These are phyloP conservation scores for Crocidura indochinensis DNA, from an alignment of 2,797 vertebrate species.

Conservation along the genomic window DNA sequence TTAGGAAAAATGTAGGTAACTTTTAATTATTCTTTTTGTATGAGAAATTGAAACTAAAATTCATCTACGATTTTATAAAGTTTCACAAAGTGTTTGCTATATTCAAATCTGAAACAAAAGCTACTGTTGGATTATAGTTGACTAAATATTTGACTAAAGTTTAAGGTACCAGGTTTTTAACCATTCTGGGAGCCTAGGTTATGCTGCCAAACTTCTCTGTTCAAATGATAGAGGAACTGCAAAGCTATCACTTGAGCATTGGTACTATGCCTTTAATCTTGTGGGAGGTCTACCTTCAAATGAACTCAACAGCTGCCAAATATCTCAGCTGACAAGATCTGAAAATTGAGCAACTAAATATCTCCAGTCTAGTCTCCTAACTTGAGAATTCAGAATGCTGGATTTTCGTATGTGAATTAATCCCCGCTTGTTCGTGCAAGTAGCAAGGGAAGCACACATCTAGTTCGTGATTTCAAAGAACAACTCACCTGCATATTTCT, in stretches of 20 bases:
- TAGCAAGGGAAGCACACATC: neutral
- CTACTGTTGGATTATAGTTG: conserved; percentile 9
- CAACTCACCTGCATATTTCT: neutral
- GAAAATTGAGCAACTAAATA: neutral
- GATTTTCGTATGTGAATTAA: neutral
- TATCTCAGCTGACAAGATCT: neutral
- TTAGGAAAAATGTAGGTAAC: conserved; percentile 54
- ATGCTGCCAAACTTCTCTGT: neutral
- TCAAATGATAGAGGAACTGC: conserved; percentile 12
- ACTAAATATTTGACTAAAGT: conserved; percentile 36
- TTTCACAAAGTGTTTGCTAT: conserved; percentile 4
- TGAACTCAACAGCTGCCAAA: neutral
- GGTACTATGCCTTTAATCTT: neutral
- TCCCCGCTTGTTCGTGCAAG: neutral
- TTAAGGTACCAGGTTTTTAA: conserved; percentile 37
- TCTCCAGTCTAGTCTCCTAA: neutral
- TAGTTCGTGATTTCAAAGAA: conserved; percentile 20
- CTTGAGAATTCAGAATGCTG: neutral
- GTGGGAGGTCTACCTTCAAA: neutral
- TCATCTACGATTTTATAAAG: conserved; percentile 49
- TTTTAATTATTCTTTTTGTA: conserved; percentile 34
- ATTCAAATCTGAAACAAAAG: conserved; percentile 49
- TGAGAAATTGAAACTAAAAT: conserved; percentile 58
- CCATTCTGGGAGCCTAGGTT: neutral
- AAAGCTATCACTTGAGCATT: neutral